These are phyloP conservation scores for Subanguina moxae DNA, from an alignment of 1,140 invertebrate genomes.

Conservation along the genomic window DNA sequence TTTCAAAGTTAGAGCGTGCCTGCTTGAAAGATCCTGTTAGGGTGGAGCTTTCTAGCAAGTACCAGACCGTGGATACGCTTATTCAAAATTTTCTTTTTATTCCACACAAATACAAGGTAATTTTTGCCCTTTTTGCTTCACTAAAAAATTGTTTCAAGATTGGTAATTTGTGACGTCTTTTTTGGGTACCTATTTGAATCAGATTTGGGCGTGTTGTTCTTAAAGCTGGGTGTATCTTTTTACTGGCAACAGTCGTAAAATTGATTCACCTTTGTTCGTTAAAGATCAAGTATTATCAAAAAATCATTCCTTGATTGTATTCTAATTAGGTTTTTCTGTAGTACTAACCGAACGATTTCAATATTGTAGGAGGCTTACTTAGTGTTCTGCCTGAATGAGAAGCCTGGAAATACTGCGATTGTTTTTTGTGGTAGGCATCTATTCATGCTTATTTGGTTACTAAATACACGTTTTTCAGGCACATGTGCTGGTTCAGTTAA, in stretches of 20 bases:
- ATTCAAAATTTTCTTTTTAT: slow-evolving; percentile 93
- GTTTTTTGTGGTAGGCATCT: slow-evolving; percentile 76
- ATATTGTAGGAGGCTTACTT: slow-evolving; percentile 81
- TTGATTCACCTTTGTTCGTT: too few relatives aligned
- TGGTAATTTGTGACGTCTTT: too few relatives aligned
- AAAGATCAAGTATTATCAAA: too few relatives aligned
- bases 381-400: slow-evolving; percentile 89
- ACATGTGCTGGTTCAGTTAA: slow-evolving; percentile 88
- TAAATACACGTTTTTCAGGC: slow-evolving; percentile 55
- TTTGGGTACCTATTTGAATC: too few relatives aligned
- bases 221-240: too few relatives aligned
- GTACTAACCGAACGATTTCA: too few relatives aligned
- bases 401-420: slow-evolving; percentile 92
- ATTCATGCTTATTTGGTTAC: too few relatives aligned
- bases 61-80: slow-evolving; percentile 93
- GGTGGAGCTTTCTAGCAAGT: slow-evolving; percentile 78
- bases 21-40: slow-evolving; percentile 83
- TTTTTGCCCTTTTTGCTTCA: slow-evolving; percentile 3
- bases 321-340: too few relatives aligned
- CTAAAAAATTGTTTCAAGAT: not conserved
- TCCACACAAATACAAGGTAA: slow-evolving; percentile 86
- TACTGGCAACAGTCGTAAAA: too few relatives aligned
- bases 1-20: slow-evolving; percentile 87
- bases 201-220: too few relatives aligned
- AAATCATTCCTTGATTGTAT: too few relatives aligned